A percentile compares a stretch with the other conserved stretches of the same genome.
Evolutionary conservation across 2,888 invertebrate genomes (phyloP).

Genomic region (Tricholauxania praeusta): DNA sequence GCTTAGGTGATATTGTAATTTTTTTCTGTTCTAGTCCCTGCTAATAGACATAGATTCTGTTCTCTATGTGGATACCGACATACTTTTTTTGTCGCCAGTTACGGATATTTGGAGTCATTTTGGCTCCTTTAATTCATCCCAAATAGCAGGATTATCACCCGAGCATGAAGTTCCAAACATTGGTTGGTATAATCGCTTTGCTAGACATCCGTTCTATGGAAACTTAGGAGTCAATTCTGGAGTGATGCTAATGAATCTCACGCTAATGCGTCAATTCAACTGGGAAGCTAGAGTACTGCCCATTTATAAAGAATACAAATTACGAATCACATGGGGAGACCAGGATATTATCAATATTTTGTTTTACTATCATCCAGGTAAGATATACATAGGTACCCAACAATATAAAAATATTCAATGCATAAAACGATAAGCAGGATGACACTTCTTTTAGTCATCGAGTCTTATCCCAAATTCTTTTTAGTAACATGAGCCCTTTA

Average conservation of each 20-base stretch:
- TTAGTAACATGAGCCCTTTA: too few relatives aligned
- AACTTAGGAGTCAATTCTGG: conserved; percentile 89
- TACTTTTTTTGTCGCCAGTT: conserved; percentile 86
- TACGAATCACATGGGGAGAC: conserved; percentile 96
- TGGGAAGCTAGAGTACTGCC: conserved; percentile 89
- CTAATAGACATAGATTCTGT: conserved; percentile 84
- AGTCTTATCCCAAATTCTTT: too few relatives aligned
- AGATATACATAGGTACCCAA: neutral
- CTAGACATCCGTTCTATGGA: conserved; percentile 94
- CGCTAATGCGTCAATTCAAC: conserved; percentile 86
- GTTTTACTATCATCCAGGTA: conserved; percentile 84
- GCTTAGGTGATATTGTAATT: neutral
- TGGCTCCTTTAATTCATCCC: conserved; percentile 82
- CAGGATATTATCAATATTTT: conserved; percentile 93
- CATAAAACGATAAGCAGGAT: too few relatives aligned
- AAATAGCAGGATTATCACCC: conserved; percentile 87
- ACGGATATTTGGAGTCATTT: conserved; percentile 89
- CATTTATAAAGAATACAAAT: conserved; percentile 85
- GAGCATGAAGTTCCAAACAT: conserved; percentile 94
- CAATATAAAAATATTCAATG: too few relatives aligned
- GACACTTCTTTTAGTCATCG: too few relatives aligned
- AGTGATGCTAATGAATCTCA: conserved; percentile 97
- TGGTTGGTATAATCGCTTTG: conserved; percentile 97
- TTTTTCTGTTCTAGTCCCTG: conserved; percentile 74
- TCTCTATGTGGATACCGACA: conserved; percentile 94